phyloP scores from a whole-genome alignment of 2,113 vertebrate genomes.

The Zootoca vivipara region DNA sequence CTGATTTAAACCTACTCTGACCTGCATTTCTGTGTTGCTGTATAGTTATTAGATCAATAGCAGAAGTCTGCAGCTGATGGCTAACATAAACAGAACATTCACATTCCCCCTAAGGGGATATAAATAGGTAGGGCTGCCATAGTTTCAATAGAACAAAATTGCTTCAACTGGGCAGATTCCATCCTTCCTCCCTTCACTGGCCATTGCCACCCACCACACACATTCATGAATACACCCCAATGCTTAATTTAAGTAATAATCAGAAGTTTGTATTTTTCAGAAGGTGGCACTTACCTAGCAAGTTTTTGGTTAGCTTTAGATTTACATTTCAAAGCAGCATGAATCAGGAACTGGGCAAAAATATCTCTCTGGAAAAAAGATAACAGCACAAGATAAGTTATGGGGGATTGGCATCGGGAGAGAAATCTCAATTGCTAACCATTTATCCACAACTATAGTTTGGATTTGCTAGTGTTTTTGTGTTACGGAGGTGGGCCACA shows the following conservation, averaged over 20 bases:
- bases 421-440: too few relatives aligned
- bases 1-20: too few relatives aligned
- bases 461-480: too few relatives aligned
- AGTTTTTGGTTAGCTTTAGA: constrained; percentile 79
- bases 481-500: neutral
- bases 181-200: neutral
- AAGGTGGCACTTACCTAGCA: constrained; percentile 80
- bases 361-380: constrained; percentile 86
- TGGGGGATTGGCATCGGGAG: too few relatives aligned
- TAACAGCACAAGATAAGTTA: neutral
- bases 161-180: neutral
- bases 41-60: too few relatives aligned
- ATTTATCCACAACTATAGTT: too few relatives aligned
- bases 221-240: neutral
- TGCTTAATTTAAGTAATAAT: neutral
- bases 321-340: constrained; percentile 86
- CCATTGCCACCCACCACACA: neutral
- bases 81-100: neutral
- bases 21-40: too few relatives aligned
- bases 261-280: neutral
- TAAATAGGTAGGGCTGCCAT: neutral
- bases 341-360: constrained; percentile 90
- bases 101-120: too few relatives aligned
- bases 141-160: neutral
- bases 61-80: too few relatives aligned